Percentiles rank a stretch among this genome's conserved stretches.
These are phyloP conservation scores for Drosophila asahinai DNA, from an alignment of 1,140 invertebrate genomes.

Conservation along the genomic window DNA sequence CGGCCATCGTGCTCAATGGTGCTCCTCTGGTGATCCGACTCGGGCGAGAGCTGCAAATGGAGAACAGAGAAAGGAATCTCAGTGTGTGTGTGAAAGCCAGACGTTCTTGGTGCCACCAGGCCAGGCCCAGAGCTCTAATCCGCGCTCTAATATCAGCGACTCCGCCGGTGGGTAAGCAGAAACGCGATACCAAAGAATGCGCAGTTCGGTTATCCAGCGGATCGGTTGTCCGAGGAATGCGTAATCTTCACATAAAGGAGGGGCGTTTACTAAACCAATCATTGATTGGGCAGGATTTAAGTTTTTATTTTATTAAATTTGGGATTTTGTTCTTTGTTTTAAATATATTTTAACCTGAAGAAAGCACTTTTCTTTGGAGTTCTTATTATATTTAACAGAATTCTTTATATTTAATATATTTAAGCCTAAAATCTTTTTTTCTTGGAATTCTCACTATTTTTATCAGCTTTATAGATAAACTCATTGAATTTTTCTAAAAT, in stretches of 20 bases:
- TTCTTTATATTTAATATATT: too few relatives aligned
- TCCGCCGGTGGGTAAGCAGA: conserved; percentile 28
- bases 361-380: too few relatives aligned
- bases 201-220: conserved; percentile 14
- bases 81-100: conserved; percentile 21
- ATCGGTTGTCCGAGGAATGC: conserved; percentile 35
- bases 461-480: neutral
- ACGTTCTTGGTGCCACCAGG: conserved; percentile 6
- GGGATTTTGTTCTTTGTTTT: neutral
- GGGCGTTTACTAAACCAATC: conserved; percentile 3
- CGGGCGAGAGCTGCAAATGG: conserved; percentile 34
- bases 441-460: neutral
- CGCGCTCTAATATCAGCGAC: conserved; percentile 31
- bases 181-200: conserved; percentile 44
- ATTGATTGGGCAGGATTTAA: neutral
- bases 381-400: neutral
- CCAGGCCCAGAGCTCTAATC: conserved; percentile 23
- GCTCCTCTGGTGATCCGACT: conserved; percentile 34
- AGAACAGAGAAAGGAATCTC: conserved; percentile 27
- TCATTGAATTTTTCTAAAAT: too few relatives aligned
- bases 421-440: too few relatives aligned
- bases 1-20: conserved; percentile 67
- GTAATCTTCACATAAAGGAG: conserved; percentile 19
- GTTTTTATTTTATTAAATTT: neutral
- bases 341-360: neutral